These are phyloP conservation scores for Anoplolepis gracilipes DNA, from an alignment of 1,140 invertebrate genomes.

Conservation along the genomic window DNA sequence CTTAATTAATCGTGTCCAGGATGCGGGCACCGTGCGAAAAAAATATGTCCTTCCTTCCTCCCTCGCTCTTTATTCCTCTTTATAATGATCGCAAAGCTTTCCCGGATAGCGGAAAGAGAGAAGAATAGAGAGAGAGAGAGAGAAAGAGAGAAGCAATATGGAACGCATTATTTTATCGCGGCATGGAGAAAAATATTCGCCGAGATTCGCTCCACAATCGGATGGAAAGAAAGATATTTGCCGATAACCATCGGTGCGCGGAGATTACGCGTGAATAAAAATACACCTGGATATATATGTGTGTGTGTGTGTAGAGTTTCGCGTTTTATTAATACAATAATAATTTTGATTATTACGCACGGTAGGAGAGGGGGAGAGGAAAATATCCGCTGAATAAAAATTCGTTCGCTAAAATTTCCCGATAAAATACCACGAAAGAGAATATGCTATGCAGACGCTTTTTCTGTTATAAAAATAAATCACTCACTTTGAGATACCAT, in stretches of 20 bases:
- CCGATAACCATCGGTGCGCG: conserved; percentile 16
- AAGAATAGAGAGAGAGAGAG: not conserved
- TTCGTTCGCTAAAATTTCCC: not conserved
- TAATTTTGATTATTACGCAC: conserved; percentile 29
- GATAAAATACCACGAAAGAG: conserved; percentile 4
- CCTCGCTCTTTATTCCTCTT: not conserved
- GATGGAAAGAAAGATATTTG: conserved; percentile 41
- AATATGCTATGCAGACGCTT: not conserved
- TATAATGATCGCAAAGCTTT: not conserved
- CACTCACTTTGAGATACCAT: not conserved
- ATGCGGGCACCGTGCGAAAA: conserved; percentile 63
- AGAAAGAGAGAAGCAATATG: not conserved
- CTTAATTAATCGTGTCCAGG: conserved; percentile 72
- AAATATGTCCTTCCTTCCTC: conserved; percentile 18
- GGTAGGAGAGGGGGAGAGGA: not conserved
- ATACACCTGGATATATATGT: conserved; percentile 23
- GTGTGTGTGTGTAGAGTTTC: not conserved
- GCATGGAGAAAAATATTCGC: not conserved
- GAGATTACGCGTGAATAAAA: conserved; percentile 2
- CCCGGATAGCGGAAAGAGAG: not conserved
- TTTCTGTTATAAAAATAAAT: not conserved
- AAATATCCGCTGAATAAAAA: not conserved
- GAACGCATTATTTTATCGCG: conserved; percentile 33
- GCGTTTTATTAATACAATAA: conserved; percentile 26
- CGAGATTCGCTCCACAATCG: not conserved